Percentiles rank a stretch among this genome's conserved stretches.
Conservation (phyloP, 2,113 vertebrate genomes). For the Dicentrarchus labrax region DNA sequence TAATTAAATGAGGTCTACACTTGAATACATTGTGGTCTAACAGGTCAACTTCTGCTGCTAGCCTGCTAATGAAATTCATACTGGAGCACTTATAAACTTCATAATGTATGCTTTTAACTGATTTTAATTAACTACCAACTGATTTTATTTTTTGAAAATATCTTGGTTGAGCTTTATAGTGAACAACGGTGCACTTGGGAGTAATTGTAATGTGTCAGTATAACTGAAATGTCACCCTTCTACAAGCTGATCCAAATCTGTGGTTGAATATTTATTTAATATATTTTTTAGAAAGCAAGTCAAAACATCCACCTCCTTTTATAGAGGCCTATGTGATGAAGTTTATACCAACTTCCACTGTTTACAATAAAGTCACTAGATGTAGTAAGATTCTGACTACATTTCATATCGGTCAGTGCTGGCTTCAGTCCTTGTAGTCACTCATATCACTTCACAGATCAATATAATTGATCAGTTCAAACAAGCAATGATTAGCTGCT, state of each 20-base stretch:
- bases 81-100: not conserved
- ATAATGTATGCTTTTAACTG: not conserved
- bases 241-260: not conserved
- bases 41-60: constrained; percentile 63
- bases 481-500: constrained; percentile 32
- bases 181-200: not conserved
- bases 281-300: not conserved
- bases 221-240: not conserved
- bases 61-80: constrained; percentile 29
- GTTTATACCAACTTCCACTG: not conserved
- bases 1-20: constrained; percentile 66
- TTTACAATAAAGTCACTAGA: not conserved
- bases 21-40: constrained; percentile 46
- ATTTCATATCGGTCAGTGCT: not conserved
- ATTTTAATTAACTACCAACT: not conserved
- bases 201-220: not conserved
- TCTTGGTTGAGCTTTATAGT: no score
- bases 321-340: not conserved
- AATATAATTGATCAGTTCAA: constrained; percentile 34
- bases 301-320: not conserved
- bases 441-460: constrained; percentile 35
- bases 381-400: not conserved
- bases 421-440: not conserved
- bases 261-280: not conserved
- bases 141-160: not conserved